phyloP scores from a whole-genome alignment of 2,797 vertebrate genomes.

The Coracias cyanogaster region DNA sequence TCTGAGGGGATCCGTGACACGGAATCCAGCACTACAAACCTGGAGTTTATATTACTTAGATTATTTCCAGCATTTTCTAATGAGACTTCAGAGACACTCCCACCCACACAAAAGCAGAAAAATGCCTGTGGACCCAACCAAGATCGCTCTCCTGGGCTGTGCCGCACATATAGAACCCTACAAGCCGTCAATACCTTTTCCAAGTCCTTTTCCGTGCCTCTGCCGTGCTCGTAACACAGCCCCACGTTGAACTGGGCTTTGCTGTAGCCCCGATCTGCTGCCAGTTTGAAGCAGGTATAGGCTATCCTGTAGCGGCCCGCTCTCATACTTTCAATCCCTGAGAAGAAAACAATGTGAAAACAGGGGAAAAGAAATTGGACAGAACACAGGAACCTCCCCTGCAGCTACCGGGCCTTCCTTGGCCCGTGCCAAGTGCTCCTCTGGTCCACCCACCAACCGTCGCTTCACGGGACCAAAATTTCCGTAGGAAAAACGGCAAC shows the following conservation, averaged over 20 bases:
- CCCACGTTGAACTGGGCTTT: slow-evolving; percentile 94
- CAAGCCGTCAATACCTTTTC: slow-evolving; percentile 79
- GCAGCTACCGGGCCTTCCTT: neutral
- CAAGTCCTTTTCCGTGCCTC: slow-evolving; percentile 83
- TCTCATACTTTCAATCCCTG: slow-evolving; percentile 88
- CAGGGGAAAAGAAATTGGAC: neutral
- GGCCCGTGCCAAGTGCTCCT: neutral
- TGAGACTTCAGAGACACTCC: neutral
- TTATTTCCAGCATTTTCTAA: slow-evolving; percentile 25
- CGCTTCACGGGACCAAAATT: neutral
- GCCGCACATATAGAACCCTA: neutral
- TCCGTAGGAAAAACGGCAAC: neutral
- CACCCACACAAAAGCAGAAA: neutral
- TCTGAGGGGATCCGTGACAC: neutral
- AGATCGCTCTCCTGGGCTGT: neutral
- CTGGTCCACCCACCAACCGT: neutral
- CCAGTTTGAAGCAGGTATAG: slow-evolving; percentile 88
- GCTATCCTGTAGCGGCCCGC: slow-evolving; percentile 77
- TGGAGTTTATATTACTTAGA: neutral
- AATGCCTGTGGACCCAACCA: neutral
- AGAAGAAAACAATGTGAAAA: neutral
- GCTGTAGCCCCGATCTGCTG: slow-evolving; percentile 88
- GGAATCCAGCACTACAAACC: neutral
- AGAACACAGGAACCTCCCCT: neutral
- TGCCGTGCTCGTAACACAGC: slow-evolving; percentile 92